Evolutionary conservation across 2,797 vertebrate species (phyloP).

Genomic region (Melanotaenia trifasciata): DNA sequence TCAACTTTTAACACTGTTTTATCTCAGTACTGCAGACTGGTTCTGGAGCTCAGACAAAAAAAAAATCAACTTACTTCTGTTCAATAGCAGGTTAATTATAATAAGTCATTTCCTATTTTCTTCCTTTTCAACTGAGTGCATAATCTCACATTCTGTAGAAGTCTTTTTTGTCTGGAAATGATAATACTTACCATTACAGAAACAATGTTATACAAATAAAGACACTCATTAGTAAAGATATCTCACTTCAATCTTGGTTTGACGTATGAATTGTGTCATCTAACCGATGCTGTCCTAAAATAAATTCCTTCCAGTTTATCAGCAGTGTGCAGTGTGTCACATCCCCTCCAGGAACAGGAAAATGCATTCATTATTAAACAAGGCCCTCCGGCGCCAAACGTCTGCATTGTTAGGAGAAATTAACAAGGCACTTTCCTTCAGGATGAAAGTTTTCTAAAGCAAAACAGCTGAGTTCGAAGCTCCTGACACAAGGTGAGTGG

Average conservation of each 20-base stretch:
- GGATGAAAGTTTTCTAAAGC: slow-evolving; percentile 69
- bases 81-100: slow-evolving; percentile 4
- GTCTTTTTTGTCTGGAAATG: not conserved
- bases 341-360: slow-evolving; percentile 56
- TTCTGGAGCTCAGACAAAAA: not conserved
- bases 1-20: not conserved
- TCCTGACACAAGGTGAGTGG: slow-evolving; percentile 50
- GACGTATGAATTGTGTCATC: slow-evolving; percentile 26
- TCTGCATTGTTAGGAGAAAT: slow-evolving; percentile 73
- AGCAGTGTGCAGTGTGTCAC: slow-evolving; percentile 44
- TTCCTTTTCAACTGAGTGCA: slow-evolving; percentile 4
- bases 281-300: slow-evolving; percentile 21
- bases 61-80: slow-evolving; percentile 7
- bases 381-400: slow-evolving; percentile 39
- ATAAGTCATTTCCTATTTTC: not conserved
- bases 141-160: not conserved
- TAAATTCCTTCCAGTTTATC: slow-evolving; percentile 62
- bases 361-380: slow-evolving; percentile 74
- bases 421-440: slow-evolving; percentile 71
- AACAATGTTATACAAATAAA: slow-evolving; percentile 1
- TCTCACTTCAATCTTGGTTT: slow-evolving; percentile 14
- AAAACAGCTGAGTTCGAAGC: slow-evolving; percentile 49
- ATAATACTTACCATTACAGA: not conserved
- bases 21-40: not conserved
- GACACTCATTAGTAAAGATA: not conserved